phyloP scores from a whole-genome alignment of 2,888 invertebrate genomes.

The Trissoscelio sp. region DNA sequence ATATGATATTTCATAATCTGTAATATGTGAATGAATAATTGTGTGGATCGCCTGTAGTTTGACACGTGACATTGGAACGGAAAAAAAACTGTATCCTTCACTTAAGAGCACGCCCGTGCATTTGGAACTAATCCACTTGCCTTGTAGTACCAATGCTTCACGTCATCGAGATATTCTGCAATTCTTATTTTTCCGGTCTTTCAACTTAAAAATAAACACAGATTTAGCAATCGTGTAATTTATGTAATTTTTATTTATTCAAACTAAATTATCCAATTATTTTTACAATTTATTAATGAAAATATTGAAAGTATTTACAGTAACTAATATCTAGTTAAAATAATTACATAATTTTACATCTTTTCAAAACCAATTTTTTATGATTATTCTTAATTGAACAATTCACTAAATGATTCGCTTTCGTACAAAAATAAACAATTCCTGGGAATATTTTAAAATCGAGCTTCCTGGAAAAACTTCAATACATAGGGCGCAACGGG shows the following conservation, averaged over 20 bases:
- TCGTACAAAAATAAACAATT: too few species aligned
- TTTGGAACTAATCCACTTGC: conserved; percentile 62
- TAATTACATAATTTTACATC: too few species aligned
- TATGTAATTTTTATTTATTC: background rate
- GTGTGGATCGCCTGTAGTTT: conserved; percentile 40
- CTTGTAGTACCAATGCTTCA: conserved; percentile 24
- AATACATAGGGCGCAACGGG: too few species aligned
- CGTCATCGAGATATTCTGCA: conserved; percentile 28
- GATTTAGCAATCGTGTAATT: background rate
- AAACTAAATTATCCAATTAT: too few species aligned
- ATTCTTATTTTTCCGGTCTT: conserved; percentile 38
- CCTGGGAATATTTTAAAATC: too few species aligned
- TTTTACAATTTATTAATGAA: too few species aligned
- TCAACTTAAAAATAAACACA: conserved; percentile 13
- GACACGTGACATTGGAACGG: conserved; percentile 37
- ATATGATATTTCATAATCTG: conserved; percentile 49
- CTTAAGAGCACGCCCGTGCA: conserved; percentile 55
- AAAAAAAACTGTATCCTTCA: conserved; percentile 49
- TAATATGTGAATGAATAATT: conserved; percentile 35
- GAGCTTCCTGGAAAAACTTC: too few species aligned
- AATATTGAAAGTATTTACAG: too few species aligned
- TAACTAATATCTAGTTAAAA: too few species aligned
- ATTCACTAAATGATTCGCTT: too few species aligned
- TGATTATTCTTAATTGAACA: too few species aligned
- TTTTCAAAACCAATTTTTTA: too few species aligned